Evolutionary conservation across 2,113 vertebrate species (phyloP).

Genomic region (Gallinago jamesoni): DNA sequence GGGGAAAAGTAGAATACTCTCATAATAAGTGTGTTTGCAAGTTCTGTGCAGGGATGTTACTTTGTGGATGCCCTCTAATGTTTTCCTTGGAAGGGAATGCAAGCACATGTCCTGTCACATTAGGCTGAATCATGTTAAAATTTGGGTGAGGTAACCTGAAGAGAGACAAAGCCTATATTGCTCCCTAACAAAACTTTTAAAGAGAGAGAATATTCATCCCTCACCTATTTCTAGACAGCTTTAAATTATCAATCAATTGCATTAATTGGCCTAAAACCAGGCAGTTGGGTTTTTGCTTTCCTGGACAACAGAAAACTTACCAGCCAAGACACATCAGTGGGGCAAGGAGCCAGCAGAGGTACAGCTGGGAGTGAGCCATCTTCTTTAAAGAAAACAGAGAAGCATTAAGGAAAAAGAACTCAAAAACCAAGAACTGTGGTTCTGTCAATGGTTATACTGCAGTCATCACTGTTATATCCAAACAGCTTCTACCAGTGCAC

Average conservation of each 20-base stretch:
- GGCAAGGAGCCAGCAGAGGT: background rate
- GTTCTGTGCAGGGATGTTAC: background rate
- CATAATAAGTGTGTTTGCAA: background rate
- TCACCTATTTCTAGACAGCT: background rate
- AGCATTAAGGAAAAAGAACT: background rate
- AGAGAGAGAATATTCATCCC: background rate
- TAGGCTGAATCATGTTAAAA: background rate
- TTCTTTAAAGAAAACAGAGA: background rate
- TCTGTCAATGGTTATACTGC: background rate
- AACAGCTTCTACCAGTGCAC: background rate
- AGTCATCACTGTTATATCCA: background rate
- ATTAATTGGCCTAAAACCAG: background rate
- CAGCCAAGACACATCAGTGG: background rate
- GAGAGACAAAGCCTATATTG: background rate
- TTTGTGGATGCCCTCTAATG: background rate
- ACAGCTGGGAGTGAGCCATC: background rate
- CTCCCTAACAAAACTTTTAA: background rate
- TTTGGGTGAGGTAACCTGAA: background rate
- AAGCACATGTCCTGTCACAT: background rate
- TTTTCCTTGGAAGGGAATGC: background rate
- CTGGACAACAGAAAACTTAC: background rate
- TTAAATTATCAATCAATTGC: background rate
- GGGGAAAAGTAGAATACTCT: background rate
- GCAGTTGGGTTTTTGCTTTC: background rate
- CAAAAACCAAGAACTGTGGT: background rate